Conservation (phyloP, 2,888 invertebrate genomes). For the Lycia hirtaria region DNA sequence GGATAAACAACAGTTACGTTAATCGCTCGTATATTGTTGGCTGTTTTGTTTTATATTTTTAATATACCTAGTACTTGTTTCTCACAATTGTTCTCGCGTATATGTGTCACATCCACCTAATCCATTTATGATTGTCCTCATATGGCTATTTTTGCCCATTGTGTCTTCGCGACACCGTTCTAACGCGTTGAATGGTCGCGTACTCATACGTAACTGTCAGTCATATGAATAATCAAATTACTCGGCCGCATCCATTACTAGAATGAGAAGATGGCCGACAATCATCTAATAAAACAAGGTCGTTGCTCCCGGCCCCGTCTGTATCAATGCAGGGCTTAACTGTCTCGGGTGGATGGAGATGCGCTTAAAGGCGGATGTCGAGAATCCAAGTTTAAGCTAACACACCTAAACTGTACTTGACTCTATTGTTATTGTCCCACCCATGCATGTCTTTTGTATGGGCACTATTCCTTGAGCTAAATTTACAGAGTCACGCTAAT, state of each 20-base stretch:
- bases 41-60: no score
- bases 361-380: slow-evolving; percentile 44
- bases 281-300: slow-evolving; percentile 58
- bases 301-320: slow-evolving; percentile 48
- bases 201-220: slow-evolving; percentile 36
- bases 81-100: no score
- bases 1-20: no score
- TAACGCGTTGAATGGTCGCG: slow-evolving; percentile 35
- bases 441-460: no score
- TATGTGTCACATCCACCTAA: slow-evolving; percentile 14
- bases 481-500: no score
- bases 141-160: slow-evolving; percentile 21
- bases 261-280: slow-evolving; percentile 45
- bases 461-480: no score
- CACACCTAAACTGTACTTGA: not conserved
- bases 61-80: no score
- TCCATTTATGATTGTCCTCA: slow-evolving; percentile 27
- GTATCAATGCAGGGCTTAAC: slow-evolving; percentile 37
- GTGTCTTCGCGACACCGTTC: slow-evolving; percentile 21
- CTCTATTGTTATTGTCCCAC: no score
- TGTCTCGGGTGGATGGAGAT: slow-evolving; percentile 58
- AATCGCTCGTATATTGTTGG: no score
- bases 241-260: slow-evolving; percentile 42
- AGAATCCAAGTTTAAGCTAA: slow-evolving; percentile 6
- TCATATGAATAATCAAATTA: slow-evolving; percentile 41